Evolutionary conservation across 2,113 vertebrate species (phyloP).

Genomic region (Panthera tigris): DNA sequence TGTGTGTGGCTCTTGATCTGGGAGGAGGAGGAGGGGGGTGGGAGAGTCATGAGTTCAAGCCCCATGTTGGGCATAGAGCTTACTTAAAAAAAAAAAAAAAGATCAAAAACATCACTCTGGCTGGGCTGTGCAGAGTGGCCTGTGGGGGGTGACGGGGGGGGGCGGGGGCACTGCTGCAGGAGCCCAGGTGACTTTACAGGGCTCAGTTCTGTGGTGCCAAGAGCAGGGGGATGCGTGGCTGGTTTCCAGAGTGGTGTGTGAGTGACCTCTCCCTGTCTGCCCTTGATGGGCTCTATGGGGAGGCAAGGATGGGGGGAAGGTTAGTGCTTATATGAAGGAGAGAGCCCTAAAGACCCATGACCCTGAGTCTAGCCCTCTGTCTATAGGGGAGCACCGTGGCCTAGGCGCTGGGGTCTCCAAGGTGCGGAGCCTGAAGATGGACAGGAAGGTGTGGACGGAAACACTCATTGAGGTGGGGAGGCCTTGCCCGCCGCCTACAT

Average conservation of each 20-base stretch:
- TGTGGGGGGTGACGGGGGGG: too few species aligned
- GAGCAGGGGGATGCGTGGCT: too few species aligned
- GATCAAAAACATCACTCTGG: background rate
- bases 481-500: background rate
- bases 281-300: background rate
- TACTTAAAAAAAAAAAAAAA: background rate
- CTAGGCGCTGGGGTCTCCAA: conserved; percentile 93
- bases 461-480: conserved; percentile 91
- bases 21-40: background rate
- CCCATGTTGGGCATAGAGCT: background rate
- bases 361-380: background rate
- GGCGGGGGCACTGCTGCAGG: background rate
- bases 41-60: background rate
- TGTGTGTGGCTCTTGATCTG: background rate
- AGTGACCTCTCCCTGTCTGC: background rate
- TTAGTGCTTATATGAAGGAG: background rate
- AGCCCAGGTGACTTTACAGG: background rate
- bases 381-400: conserved; percentile 92
- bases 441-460: conserved; percentile 96
- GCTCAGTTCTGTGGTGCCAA: background rate
- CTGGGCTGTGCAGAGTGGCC: background rate
- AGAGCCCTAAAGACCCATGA: background rate
- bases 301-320: too few species aligned
- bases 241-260: background rate
- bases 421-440: conserved; percentile 98